These are phyloP conservation scores for Oryzias melastigma DNA, from an alignment of 2,113 vertebrate species.

Conservation along the genomic window DNA sequence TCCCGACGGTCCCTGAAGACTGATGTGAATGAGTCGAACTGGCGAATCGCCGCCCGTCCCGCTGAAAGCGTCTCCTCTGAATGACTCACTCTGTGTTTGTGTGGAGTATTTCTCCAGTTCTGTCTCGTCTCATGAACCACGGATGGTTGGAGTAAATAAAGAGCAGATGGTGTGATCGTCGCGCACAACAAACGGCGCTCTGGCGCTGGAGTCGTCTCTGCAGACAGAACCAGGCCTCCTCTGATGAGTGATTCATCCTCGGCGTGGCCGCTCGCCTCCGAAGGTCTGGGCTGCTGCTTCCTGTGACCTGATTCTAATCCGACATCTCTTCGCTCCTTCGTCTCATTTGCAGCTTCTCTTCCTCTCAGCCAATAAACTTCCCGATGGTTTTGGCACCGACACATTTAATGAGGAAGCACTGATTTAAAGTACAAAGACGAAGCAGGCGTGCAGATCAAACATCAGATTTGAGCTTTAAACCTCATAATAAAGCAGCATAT, in stretches of 20 bases:
- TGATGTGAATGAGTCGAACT: conserved; percentile 23
- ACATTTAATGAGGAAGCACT: conserved; percentile 7
- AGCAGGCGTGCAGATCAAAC: conserved; percentile 35
- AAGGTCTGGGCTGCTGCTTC: conserved; percentile 15
- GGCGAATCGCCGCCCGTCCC: conserved; percentile 13
- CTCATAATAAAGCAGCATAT: not conserved
- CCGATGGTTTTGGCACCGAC: conserved; percentile 11
- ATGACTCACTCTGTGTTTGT: conserved; percentile 40
- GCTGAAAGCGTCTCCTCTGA: conserved; percentile 51
- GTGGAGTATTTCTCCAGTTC: too few relatives aligned
- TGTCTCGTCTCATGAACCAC: conserved; percentile 32
- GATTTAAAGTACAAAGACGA: conserved; percentile 33
- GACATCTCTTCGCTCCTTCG: not conserved
- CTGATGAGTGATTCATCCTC: conserved; percentile 35
- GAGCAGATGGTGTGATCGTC: conserved; percentile 61
- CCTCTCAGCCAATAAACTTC: conserved; percentile 22
- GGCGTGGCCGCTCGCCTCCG: conserved; percentile 5
- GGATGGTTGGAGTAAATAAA: conserved; percentile 46
- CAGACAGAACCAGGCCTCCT: conserved; percentile 30
- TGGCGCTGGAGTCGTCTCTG: conserved; percentile 24
- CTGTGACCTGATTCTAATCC: conserved; percentile 37
- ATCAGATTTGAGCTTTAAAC: conserved; percentile 32
- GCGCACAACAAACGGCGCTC: conserved; percentile 57
- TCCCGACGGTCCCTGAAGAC: conserved; percentile 3
- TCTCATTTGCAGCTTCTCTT: conserved; percentile 11